These are phyloP conservation scores for Oryzias sinensis DNA, from an alignment of 2,797 vertebrate species.

Conservation along the genomic window DNA sequence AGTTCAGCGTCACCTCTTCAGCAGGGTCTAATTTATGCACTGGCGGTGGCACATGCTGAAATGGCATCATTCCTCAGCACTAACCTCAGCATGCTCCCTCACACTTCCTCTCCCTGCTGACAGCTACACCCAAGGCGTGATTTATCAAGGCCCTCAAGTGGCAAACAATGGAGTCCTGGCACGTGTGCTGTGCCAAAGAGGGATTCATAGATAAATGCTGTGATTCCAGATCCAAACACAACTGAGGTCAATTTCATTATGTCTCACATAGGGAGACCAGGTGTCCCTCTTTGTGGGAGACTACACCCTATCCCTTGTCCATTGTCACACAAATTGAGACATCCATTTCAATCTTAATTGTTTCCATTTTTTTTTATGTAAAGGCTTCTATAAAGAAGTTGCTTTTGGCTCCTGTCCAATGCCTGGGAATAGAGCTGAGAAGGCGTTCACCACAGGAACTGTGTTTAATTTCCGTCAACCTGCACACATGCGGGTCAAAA, in stretches of 20 bases:
- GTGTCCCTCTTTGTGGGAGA: neutral
- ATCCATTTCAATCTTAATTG: neutral
- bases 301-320: neutral
- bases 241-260: constrained; percentile 48
- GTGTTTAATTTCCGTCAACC: too few species aligned
- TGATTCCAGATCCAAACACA: constrained; percentile 49
- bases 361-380: neutral
- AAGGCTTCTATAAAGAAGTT: too few species aligned
- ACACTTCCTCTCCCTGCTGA: constrained; percentile 57
- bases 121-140: constrained; percentile 60
- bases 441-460: too few species aligned
- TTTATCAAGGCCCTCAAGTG: constrained; percentile 68
- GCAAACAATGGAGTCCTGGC: constrained; percentile 51
- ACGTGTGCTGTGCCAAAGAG: constrained; percentile 47
- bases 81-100: constrained; percentile 59
- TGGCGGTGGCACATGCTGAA: constrained; percentile 63
- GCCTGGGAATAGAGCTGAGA: too few species aligned
- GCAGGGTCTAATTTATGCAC: constrained; percentile 76
- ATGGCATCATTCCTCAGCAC: constrained; percentile 73
- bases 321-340: neutral
- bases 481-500: too few species aligned
- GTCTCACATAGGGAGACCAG: constrained; percentile 16
- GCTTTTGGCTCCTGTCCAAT: too few species aligned
- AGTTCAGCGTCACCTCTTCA: constrained; percentile 56
- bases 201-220: constrained; percentile 68